These are phyloP conservation scores for Monopterus albus DNA, from an alignment of 2,113 vertebrate species.

Conservation along the genomic window DNA sequence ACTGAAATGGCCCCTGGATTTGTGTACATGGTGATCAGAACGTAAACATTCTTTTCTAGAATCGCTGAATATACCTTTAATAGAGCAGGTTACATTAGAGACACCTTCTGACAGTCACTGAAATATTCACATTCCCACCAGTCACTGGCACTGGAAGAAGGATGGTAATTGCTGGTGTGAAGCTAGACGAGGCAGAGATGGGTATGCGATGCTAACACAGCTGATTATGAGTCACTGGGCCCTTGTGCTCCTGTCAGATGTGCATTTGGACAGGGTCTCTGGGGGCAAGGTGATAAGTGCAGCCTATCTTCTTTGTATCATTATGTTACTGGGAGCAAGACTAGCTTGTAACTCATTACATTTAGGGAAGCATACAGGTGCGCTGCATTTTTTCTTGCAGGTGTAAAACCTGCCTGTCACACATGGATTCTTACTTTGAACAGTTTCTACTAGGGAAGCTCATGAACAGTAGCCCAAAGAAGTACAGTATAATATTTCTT, in stretches of 20 bases:
- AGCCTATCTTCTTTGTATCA: constrained; percentile 32
- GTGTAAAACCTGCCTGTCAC: neutral
- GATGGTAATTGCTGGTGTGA: constrained; percentile 63
- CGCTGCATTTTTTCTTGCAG: constrained; percentile 14
- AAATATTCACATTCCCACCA: constrained; percentile 44
- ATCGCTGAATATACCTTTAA: no score
- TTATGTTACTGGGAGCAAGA: constrained; percentile 33
- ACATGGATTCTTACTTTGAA: neutral
- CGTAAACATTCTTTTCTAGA: no score
- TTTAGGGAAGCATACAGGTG: neutral
- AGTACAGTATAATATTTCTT: no score
- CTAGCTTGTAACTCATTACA: neutral
- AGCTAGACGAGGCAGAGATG: constrained; percentile 59
- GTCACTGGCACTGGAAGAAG: constrained; percentile 56
- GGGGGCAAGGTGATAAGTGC: constrained; percentile 40
- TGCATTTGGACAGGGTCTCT: constrained; percentile 39
- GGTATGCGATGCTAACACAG: constrained; percentile 64
- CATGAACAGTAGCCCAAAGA: neutral
- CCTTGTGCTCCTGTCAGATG: constrained; percentile 58
- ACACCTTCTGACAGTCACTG: constrained; percentile 36
- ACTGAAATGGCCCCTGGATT: no score
- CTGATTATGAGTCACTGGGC: constrained; percentile 60
- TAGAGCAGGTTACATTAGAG: constrained; percentile 28
- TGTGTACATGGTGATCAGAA: no score
- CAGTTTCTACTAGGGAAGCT: neutral